Evolutionary conservation across 2,113 vertebrate species (phyloP), one percentile per base, ranked within the genome.

Genomic region (Peromyscus maniculatus): DNA sequence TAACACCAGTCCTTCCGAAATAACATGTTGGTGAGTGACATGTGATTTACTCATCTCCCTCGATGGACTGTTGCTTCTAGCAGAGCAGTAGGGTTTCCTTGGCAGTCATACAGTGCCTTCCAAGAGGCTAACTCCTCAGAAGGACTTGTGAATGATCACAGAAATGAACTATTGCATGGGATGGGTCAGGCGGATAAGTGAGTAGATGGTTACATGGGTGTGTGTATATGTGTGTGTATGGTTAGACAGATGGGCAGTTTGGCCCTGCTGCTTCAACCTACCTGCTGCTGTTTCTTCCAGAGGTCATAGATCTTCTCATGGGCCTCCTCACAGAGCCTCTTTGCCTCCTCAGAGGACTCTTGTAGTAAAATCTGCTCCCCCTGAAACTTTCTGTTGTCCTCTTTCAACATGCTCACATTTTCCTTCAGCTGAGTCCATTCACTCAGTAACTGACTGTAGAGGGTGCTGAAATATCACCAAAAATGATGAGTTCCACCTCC

Each of bases 371-470:
- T 99, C 91, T 99, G 99, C 72, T 99, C 99, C 93, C 99, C 96
- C 62, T 99, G 98, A 97, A 99, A 97, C 98, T 99, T 99, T 0
- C 99, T 99, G 43, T 99, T 99, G 93, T 99, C 99, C 97, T 99
- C 98, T 97, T 99, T 99, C 97, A 99, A 74, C 43, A 98, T 98
- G 77, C 99, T 99, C 98, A 99, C 98, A 59, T 99, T 99, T 64
- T 99, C 99, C 97, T 99, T 99, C 97, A 99, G 98, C 98, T 99
- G 99, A 0, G 99, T 99, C 97, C 99, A 99, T 97, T 99, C 99
- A 1, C 99, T 99, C 89, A 98, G 97, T 96, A 99, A 98, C 12
- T 99, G 99, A 77, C 99, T 99, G 97, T 99, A 99, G 95, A 99
- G 97, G 0, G 98, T 99, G 96, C 99, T 99, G 96, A 39, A 72